Conservation (phyloP, 2,888 invertebrate species). For the Nebria brevicollis region DNA sequence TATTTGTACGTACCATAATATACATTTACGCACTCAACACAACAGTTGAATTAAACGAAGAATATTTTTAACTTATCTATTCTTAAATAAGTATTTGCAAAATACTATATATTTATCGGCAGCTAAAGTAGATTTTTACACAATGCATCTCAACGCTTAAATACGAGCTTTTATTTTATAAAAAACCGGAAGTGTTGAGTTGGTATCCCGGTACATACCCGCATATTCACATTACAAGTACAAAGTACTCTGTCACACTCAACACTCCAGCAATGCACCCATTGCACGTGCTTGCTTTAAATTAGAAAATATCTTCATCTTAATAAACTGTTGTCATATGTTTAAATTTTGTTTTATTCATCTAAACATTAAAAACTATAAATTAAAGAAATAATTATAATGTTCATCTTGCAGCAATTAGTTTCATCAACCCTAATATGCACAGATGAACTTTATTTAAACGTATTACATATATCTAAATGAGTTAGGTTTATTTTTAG, state of each 20-base stretch:
- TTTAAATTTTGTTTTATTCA: background rate
- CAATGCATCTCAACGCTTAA: background rate
- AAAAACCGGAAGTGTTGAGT: slow-evolving; percentile 31
- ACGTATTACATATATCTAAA: too few species aligned
- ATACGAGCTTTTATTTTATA: background rate
- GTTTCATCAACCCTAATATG: too few species aligned
- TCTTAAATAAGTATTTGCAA: background rate
- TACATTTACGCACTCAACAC: background rate
- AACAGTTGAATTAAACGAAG: background rate
- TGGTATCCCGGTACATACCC: slow-evolving; percentile 30
- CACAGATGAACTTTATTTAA: too few species aligned
- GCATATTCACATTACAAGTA: slow-evolving; percentile 33
- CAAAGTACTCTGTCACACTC: background rate
- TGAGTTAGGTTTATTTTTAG: too few species aligned
- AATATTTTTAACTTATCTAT: background rate
- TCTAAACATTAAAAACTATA: background rate
- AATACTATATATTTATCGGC: too few species aligned
- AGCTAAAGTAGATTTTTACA: background rate
- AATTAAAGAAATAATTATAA: background rate
- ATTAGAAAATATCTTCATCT: slow-evolving; percentile 35
- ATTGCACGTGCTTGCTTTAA: slow-evolving; percentile 35
- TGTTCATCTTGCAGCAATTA: background rate
- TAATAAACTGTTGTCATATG: slow-evolving; percentile 28
- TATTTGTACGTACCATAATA: background rate
- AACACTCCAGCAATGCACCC: background rate